Conservation (phyloP, 2,797 vertebrate species). For the Momotus momota region DNA sequence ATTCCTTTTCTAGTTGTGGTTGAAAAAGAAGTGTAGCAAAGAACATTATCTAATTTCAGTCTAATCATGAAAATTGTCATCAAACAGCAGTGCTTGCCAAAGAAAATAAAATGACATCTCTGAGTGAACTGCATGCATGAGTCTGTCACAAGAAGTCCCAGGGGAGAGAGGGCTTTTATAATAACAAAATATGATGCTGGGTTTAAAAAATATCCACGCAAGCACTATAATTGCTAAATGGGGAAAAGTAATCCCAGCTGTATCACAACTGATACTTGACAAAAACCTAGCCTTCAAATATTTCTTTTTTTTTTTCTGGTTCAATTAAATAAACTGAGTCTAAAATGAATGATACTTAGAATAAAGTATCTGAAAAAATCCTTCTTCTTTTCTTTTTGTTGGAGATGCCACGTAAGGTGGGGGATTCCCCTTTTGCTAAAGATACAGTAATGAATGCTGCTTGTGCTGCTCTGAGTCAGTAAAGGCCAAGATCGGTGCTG, state of each 20-base stretch:
- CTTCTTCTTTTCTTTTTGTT: not conserved
- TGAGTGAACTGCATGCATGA: not conserved
- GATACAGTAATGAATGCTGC: not conserved
- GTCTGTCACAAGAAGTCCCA: not conserved
- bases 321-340: not conserved
- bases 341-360: not conserved
- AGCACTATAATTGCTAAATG: not conserved
- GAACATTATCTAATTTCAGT: constrained; percentile 1
- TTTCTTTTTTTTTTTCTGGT: not conserved
- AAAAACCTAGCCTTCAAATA: not conserved
- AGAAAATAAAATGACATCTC: constrained; percentile 40
- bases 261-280: not conserved
- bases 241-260: constrained; percentile 10
- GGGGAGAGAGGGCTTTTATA: not conserved
- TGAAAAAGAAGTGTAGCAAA: not conserved
- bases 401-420: rapidly evolving
- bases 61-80: constrained; percentile 48
- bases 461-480: not conserved
- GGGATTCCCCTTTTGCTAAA: not conserved
- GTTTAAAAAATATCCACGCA: not conserved
- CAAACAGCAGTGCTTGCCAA: not conserved
- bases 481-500: not conserved
- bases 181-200: not conserved
- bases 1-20: not conserved
- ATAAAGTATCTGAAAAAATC: not conserved